Conservation (phyloP, 1,140 invertebrate species). For the Rhyacophila brunnea region DNA sequence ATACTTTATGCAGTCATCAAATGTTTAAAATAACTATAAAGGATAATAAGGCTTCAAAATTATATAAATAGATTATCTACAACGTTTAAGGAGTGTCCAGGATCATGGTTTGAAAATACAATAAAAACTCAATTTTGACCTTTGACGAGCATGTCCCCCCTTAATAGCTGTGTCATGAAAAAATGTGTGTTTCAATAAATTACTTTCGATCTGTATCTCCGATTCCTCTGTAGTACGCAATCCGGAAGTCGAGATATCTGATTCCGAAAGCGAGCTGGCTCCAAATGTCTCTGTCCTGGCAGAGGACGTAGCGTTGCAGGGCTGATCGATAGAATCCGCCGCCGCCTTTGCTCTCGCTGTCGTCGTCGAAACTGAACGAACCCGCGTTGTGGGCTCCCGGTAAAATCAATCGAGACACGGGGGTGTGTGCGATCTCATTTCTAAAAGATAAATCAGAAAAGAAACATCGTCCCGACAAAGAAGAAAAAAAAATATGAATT, state of each 20-base stretch:
- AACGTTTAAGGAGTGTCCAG: too few species aligned
- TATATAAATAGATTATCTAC: too few species aligned
- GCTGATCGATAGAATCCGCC: slow-evolving; percentile 41
- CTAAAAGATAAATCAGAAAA: slow-evolving; percentile 34
- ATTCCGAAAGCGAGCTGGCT: slow-evolving; percentile 77
- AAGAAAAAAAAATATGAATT: neutral
- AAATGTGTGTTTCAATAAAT: too few species aligned
- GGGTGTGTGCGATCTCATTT: slow-evolving; percentile 43
- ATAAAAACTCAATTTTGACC: too few species aligned
- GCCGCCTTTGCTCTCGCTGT: slow-evolving; percentile 15
- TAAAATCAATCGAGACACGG: slow-evolving; percentile 44
- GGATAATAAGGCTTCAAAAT: too few species aligned
- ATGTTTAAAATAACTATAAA: too few species aligned
- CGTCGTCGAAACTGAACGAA: slow-evolving; percentile 41
- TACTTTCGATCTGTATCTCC: too few species aligned
- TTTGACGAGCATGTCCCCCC: too few species aligned
- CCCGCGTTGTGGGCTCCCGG: slow-evolving; percentile 51
- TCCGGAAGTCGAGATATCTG: slow-evolving; percentile 75
- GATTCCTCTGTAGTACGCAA: slow-evolving; percentile 38
- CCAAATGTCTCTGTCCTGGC: slow-evolving; percentile 77
- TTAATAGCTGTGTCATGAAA: too few species aligned
- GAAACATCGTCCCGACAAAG: too few species aligned
- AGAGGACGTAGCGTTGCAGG: slow-evolving; percentile 47
- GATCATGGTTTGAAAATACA: too few species aligned
- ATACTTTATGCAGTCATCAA: too few species aligned